phyloP scores from a whole-genome alignment of 1,140 invertebrate species.

The Apis mellifera region DNA sequence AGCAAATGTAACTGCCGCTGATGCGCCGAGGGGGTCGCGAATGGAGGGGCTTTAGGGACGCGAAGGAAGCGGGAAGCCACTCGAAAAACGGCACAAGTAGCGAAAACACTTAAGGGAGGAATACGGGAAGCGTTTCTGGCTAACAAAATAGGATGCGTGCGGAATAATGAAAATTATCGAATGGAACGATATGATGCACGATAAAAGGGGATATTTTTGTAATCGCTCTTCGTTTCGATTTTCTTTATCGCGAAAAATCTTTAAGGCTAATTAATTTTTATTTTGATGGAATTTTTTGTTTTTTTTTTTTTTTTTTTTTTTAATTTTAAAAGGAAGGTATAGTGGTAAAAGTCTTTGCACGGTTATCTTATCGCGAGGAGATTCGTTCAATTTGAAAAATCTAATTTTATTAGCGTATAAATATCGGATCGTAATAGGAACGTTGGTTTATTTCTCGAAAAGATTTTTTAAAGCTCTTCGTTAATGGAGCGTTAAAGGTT shows the following conservation, averaged over 20 bases:
- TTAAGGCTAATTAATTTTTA: background rate
- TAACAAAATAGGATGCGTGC: constrained; percentile 19
- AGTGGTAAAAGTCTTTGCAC: no score
- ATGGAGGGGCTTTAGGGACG: constrained; percentile 19
- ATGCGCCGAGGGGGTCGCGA: background rate
- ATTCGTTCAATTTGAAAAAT: no score
- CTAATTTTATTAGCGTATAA: no score
- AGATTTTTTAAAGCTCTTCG: no score
- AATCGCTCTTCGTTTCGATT: background rate
- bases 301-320: no score
- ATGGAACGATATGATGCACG: background rate
- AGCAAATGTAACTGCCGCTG: background rate
- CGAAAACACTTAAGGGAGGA: constrained; percentile 43
- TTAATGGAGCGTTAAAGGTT: no score
- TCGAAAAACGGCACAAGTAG: constrained; percentile 44
- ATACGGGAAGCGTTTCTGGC: constrained; percentile 8
- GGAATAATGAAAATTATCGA: background rate
- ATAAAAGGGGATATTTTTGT: background rate
- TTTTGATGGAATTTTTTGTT: no score
- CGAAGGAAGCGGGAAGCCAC: constrained; percentile 34
- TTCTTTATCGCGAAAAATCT: no score
- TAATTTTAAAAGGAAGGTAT: no score
- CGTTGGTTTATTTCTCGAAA: background rate
- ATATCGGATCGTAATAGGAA: no score
- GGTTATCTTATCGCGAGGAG: no score